A percentile compares a stretch with the other conserved stretches of the same genome.
Conservation (phyloP, 2,888 invertebrate species). For the Agrochola circellaris region DNA sequence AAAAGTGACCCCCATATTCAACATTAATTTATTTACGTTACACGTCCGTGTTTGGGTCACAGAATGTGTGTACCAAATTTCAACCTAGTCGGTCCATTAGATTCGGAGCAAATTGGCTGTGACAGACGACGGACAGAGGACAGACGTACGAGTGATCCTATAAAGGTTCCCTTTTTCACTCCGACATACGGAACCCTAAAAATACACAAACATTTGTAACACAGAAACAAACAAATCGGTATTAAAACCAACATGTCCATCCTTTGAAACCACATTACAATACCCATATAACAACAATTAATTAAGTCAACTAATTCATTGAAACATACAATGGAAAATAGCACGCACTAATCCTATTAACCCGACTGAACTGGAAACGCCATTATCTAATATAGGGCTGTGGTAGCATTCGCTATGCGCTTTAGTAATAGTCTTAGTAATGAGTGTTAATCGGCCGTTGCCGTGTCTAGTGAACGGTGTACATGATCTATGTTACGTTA, state of each 20-base stretch:
- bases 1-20: too few relatives aligned
- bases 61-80: too few relatives aligned
- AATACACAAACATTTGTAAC: not conserved
- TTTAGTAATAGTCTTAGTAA: slow-evolving; percentile 72
- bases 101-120: too few relatives aligned
- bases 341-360: slow-evolving; percentile 82
- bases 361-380: slow-evolving; percentile 73
- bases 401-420: slow-evolving; percentile 77
- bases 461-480: slow-evolving; percentile 46
- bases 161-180: too few relatives aligned
- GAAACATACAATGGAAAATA: slow-evolving; percentile 74
- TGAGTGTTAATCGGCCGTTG: slow-evolving; percentile 74
- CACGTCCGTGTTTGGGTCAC: too few relatives aligned
- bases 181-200: too few relatives aligned
- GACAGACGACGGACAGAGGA: too few relatives aligned
- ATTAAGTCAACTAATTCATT: slow-evolving; percentile 65
- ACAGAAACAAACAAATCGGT: not conserved
- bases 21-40: too few relatives aligned
- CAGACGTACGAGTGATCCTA: too few relatives aligned
- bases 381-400: slow-evolving; percentile 75
- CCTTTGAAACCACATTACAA: slow-evolving; percentile 18
- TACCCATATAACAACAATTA: slow-evolving; percentile 38
- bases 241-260: slow-evolving; percentile 12
- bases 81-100: too few relatives aligned
- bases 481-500: slow-evolving; percentile 38